Evolutionary conservation across 1,140 invertebrate species (phyloP).

Genomic region (Drosophila grimshawi): DNA sequence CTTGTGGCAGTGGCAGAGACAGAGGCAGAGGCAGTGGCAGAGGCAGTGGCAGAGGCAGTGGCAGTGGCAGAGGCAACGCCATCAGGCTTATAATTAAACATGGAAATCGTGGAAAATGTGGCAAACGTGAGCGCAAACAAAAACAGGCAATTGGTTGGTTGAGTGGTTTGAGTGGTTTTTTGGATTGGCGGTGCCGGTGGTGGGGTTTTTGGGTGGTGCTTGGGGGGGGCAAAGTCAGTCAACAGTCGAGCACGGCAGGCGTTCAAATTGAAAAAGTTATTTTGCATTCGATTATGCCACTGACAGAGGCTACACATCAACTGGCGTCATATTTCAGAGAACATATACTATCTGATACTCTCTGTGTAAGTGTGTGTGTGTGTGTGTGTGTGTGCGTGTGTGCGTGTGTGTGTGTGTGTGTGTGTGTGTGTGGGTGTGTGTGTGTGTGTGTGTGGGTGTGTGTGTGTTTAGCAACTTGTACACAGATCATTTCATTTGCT

Average conservation of each 20-base stretch:
- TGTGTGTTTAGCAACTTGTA: neutral
- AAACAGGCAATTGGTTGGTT: neutral
- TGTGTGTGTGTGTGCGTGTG: too few relatives aligned
- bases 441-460: too few relatives aligned
- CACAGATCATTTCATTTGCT: slow-evolving; percentile 58
- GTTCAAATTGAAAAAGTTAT: slow-evolving; percentile 73
- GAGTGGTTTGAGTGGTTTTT: neutral
- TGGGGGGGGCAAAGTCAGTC: slow-evolving; percentile 30
- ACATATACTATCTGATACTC: neutral
- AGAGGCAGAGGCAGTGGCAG: slow-evolving; percentile 12
- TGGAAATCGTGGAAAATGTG: slow-evolving; percentile 76
- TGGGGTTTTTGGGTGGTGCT: neutral
- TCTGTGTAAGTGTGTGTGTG: neutral
- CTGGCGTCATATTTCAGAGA: slow-evolving; percentile 45
- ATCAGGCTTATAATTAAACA: slow-evolving; percentile 80
- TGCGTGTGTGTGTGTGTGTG: too few relatives aligned
- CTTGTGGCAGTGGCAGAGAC: slow-evolving; percentile 48
- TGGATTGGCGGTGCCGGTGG: too few relatives aligned
- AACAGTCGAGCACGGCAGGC: slow-evolving; percentile 45
- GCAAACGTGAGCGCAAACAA: slow-evolving; percentile 55
- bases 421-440: neutral
- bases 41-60: slow-evolving; percentile 3
- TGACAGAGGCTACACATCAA: slow-evolving; percentile 37
- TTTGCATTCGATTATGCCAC: slow-evolving; percentile 73
- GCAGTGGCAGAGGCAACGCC: slow-evolving; percentile 33